These are phyloP conservation scores for Panopea generosa DNA, from an alignment of 2,888 invertebrate species.

Conservation along the genomic window DNA sequence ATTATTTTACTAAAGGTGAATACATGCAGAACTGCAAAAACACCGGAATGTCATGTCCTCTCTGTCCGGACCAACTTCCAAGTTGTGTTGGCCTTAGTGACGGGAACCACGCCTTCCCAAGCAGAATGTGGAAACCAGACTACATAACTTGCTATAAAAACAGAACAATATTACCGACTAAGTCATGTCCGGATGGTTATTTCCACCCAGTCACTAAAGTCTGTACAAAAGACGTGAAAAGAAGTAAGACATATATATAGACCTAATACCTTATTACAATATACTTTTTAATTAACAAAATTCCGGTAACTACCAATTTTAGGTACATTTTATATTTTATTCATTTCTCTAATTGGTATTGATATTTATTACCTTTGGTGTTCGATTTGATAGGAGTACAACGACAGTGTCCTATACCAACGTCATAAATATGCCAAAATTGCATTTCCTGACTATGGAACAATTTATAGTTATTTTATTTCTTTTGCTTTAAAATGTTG, in stretches of 20 bases:
- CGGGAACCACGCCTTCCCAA: conserved; percentile 52
- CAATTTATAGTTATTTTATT: no score
- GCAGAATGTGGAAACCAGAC: conserved; percentile 48
- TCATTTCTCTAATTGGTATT: no score
- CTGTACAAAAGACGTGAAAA: conserved; percentile 34
- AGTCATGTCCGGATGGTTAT: conserved; percentile 46
- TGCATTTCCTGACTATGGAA: no score
- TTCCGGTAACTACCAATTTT: no score
- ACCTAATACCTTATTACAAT: no score
- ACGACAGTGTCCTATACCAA: no score
- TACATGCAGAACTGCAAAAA: conserved; percentile 61
- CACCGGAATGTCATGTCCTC: conserved; percentile 17
- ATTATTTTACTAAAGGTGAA: conserved; percentile 48
- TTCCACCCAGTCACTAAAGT: conserved; percentile 51
- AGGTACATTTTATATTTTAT: no score
- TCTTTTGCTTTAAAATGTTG: no score
- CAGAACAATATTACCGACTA: conserved; percentile 42
- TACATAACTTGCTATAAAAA: conserved; percentile 57
- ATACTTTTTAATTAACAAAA: no score
- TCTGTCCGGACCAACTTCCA: conserved; percentile 55
- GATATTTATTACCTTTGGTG: no score
- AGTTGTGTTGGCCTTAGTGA: conserved; percentile 54
- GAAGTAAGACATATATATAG: conserved; percentile 11
- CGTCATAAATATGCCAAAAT: no score
- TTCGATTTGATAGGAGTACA: no score